phyloP scores from a whole-genome alignment of 2,888 invertebrate species.

The Micoletzkya japonica region DNA sequence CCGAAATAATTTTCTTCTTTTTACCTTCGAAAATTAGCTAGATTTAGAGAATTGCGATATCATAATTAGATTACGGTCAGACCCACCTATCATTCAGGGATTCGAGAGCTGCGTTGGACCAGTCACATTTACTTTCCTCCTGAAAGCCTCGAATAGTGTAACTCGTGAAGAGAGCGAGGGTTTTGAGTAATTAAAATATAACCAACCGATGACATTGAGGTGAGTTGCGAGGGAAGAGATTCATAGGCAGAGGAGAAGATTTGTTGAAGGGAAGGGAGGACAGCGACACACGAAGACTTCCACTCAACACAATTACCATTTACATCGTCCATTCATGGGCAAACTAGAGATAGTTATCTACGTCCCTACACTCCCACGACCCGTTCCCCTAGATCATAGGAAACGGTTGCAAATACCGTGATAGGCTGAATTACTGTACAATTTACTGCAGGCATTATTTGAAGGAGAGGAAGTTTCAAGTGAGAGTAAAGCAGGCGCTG shows the following conservation, averaged over 20 bases:
- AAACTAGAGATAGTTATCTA: no score
- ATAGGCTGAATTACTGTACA: no score
- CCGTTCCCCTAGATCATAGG: no score
- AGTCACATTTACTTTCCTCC: slow-evolving; percentile 24
- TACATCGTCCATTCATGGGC: no score
- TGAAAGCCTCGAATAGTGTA: not conserved
- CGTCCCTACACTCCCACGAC: no score
- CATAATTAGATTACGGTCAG: not conserved
- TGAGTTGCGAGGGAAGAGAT: not conserved
- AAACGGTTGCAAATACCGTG: no score
- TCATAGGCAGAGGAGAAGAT: not conserved
- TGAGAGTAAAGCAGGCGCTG: no score
- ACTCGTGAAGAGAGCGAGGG: no score
- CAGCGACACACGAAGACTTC: not conserved
- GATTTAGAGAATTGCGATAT: not conserved
- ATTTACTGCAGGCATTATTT: no score
- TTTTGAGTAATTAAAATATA: not conserved
- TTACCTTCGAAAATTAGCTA: no score
- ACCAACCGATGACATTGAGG: not conserved
- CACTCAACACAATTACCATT: not conserved
- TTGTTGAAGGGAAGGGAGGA: not conserved
- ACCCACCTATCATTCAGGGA: slow-evolving; percentile 25
- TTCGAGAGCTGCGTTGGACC: slow-evolving; percentile 19
- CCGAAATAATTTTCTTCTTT: no score
- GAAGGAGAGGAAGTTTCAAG: no score